Evolutionary conservation across 1,140 invertebrate genomes (phyloP).

Genomic region (Anagrus nilaparvatae): DNA sequence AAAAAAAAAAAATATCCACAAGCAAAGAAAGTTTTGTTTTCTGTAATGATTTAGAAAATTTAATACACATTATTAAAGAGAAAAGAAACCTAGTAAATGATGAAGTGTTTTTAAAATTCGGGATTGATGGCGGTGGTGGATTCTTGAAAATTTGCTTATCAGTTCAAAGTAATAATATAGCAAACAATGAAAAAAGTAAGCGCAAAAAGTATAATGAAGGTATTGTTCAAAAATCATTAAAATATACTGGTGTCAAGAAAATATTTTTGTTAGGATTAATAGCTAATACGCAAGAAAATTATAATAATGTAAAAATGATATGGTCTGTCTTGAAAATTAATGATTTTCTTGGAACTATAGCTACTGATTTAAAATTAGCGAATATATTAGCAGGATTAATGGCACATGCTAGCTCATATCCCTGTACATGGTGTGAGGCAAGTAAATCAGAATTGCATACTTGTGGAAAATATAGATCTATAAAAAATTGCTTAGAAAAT

Average conservation of each 20-base stretch:
- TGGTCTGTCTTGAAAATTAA: conserved; percentile 3
- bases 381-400: conserved; percentile 10
- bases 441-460: background rate
- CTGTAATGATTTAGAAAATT: background rate
- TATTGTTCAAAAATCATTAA: conserved; percentile 3
- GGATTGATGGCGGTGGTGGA: conserved; percentile 8
- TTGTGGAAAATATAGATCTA: background rate
- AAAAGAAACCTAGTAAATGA: background rate
- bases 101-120: conserved; percentile 6
- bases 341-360: conserved; percentile 2
- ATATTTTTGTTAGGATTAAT: conserved; percentile 8
- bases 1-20: background rate
- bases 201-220: conserved; percentile 4
- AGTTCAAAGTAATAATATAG: conserved; percentile 2
- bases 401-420: conserved; percentile 5
- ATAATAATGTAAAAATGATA: conserved; percentile 5
- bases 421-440: conserved; percentile 5
- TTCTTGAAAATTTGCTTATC: conserved; percentile 11
- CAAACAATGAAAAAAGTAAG: background rate
- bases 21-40: background rate
- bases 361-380: conserved; percentile 11
- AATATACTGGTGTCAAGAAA: conserved; percentile 11
- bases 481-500: conserved; percentile 6
- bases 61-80: background rate
- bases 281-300: conserved; percentile 8